Conservation (phyloP, 2,797 vertebrate species). For the Crossoptilon crossoptilon region DNA sequence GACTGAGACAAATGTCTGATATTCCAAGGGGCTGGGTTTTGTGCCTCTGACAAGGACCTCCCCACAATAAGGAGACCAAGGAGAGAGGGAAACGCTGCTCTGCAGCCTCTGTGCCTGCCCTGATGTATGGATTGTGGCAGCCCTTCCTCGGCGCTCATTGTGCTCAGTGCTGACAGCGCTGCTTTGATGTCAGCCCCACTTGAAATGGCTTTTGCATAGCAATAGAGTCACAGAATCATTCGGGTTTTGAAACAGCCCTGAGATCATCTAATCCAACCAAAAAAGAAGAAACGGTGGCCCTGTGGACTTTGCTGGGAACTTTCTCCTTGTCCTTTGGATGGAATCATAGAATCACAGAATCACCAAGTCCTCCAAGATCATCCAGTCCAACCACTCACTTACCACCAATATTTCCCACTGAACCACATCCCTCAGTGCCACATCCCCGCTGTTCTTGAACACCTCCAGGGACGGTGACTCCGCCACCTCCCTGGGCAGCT, state of each 20-base stretch:
- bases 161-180: not conserved
- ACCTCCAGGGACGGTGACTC: too few relatives aligned
- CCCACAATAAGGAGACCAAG: not conserved
- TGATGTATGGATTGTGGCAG: not conserved
- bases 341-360: too few relatives aligned
- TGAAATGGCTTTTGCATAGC: constrained; percentile 7
- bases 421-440: too few relatives aligned
- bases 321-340: not conserved
- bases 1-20: constrained; percentile 61
- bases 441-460: too few relatives aligned
- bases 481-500: too few relatives aligned
- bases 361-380: too few relatives aligned
- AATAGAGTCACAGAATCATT: not conserved
- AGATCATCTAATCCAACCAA: too few relatives aligned
- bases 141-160: not conserved
- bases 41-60: constrained; percentile 14
- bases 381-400: too few relatives aligned
- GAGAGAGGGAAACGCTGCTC: not conserved
- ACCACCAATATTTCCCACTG: too few relatives aligned
- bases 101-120: not conserved
- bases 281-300: not conserved
- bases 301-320: not conserved
- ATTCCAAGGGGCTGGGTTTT: not conserved
- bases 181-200: not conserved
- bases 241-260: too few relatives aligned